Evolutionary conservation across 2,797 vertebrate genomes (phyloP).

Genomic region (Oophaga sylvatica): DNA sequence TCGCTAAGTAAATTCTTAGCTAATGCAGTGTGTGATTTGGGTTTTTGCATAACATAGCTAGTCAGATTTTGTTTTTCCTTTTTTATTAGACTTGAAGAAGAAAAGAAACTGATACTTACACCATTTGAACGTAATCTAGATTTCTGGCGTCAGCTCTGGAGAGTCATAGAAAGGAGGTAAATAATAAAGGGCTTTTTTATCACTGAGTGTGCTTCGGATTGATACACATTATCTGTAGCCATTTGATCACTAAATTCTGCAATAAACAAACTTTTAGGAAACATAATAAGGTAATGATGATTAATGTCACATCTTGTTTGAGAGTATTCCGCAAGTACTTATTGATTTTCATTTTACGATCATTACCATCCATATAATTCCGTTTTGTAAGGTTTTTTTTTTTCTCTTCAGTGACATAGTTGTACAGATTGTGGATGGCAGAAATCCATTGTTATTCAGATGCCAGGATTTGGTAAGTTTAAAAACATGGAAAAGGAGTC

Average conservation of each 20-base stretch:
- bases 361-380: too few relatives aligned
- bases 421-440: constrained; percentile 94
- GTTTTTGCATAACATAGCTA: neutral
- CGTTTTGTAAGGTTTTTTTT: too few relatives aligned
- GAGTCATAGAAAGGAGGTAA: constrained; percentile 97
- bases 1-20: constrained; percentile 80
- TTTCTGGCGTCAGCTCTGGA: constrained; percentile 98
- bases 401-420: constrained; percentile 85
- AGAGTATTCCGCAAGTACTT: too few relatives aligned
- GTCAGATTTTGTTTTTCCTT: neutral
- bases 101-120: constrained; percentile 90
- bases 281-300: too few relatives aligned
- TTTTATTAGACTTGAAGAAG: constrained; percentile 86
- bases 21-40: neutral
- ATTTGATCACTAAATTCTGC: too few relatives aligned
- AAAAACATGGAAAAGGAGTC: neutral
- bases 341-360: too few relatives aligned
- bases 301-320: too few relatives aligned
- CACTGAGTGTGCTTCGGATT: neutral
- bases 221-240: neutral
- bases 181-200: neutral
- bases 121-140: constrained; percentile 97
- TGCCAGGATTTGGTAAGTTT: constrained; percentile 90
- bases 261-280: too few relatives aligned
- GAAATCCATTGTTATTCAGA: constrained; percentile 93